Conservation (phyloP, 1,140 invertebrate species). For the Diplogasteroides magnus region DNA sequence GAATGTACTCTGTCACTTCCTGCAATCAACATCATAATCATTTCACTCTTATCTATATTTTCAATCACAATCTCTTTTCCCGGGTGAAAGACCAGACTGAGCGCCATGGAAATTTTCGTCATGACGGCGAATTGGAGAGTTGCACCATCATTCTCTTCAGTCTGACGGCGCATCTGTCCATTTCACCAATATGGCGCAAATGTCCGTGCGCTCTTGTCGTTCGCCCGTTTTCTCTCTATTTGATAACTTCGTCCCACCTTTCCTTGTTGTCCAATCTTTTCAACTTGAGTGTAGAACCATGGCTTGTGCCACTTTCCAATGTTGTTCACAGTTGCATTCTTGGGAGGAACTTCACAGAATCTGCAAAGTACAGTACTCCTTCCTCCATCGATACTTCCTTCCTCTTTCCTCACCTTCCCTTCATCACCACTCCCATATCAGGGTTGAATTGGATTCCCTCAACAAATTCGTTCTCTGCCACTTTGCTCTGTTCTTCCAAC, state of each 20-base stretch:
- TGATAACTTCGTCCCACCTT: too few species aligned
- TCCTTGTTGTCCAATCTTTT: slow-evolving; percentile 58
- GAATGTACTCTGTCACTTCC: slow-evolving; percentile 67
- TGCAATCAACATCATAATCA: slow-evolving; percentile 20
- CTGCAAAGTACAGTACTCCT: not conserved
- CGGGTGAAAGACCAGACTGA: not conserved
- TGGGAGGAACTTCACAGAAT: slow-evolving; percentile 63
- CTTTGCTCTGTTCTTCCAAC: slow-evolving; percentile 57
- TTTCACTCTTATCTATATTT: slow-evolving; percentile 10
- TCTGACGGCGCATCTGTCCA: too few species aligned
- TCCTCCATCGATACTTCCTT: not conserved
- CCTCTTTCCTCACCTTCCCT: slow-evolving; percentile 58
- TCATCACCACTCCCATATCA: slow-evolving; percentile 71
- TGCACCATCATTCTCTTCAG: not conserved
- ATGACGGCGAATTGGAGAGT: too few species aligned
- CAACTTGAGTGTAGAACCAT: slow-evolving; percentile 77
- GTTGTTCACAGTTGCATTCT: slow-evolving; percentile 63
- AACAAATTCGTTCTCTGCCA: slow-evolving; percentile 67
- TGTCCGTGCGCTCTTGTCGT: too few species aligned
- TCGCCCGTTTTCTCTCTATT: too few species aligned
- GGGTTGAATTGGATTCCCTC: slow-evolving; percentile 68
- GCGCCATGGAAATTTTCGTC: slow-evolving; percentile 42
- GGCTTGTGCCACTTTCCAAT: slow-evolving; percentile 75
- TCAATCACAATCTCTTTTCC: not conserved
- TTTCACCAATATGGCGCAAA: too few species aligned